Conservation (phyloP, 2,797 vertebrate species). For the Oreochromis mossambicus region DNA sequence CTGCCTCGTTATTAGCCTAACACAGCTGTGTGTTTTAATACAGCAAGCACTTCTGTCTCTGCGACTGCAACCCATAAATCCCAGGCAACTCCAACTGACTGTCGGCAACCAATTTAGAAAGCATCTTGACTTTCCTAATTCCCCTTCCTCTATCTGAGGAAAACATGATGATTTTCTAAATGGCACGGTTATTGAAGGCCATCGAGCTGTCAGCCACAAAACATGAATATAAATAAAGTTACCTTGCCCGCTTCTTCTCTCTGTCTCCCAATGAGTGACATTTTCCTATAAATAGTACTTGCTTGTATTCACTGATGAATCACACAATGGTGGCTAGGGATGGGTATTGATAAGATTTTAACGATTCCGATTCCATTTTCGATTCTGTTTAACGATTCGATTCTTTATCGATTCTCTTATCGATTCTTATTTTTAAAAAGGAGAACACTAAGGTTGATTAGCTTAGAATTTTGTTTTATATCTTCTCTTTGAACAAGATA, state of each 20-base stretch:
- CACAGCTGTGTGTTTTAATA: not conserved
- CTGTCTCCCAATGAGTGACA: not conserved
- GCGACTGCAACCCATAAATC: not conserved
- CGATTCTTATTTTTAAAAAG: too few species aligned
- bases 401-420: too few species aligned
- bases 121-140: not conserved
- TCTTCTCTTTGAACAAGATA: too few species aligned
- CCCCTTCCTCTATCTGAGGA: not conserved
- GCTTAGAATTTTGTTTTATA: too few species aligned
- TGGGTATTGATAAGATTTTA: too few species aligned
- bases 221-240: slow-evolving; percentile 9
- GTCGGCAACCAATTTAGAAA: not conserved
- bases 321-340: not conserved
- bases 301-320: slow-evolving; percentile 3
- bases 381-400: too few species aligned
- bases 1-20: not conserved
- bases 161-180: slow-evolving; percentile 7
- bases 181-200: not conserved
- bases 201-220: not conserved
- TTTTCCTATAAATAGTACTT: not conserved
- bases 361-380: too few species aligned
- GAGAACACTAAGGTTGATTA: too few species aligned
- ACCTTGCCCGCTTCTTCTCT: not conserved
- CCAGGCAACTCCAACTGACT: not conserved
- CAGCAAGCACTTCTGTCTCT: not conserved